Conservation (phyloP, 2,797 vertebrate genomes). For the Vultur gryphus region DNA sequence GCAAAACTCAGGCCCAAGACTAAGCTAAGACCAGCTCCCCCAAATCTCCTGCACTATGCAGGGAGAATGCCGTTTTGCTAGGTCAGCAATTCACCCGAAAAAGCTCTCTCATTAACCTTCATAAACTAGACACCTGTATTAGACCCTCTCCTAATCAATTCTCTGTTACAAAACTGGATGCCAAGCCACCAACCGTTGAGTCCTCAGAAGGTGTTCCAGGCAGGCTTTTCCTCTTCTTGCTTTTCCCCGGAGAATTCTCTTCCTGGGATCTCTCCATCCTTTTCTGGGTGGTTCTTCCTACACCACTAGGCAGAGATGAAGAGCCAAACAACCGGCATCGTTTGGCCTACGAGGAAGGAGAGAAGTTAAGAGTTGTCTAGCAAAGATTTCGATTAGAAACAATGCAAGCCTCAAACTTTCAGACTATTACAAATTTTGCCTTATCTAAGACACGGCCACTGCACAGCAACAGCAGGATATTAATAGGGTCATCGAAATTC, state of each 20-base stretch:
- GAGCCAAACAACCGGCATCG: slow-evolving; percentile 77
- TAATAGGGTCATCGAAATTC: neutral
- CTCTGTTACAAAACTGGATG: rapidly evolving
- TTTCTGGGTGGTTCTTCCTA: slow-evolving; percentile 73
- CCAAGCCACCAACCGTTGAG: slow-evolving; percentile 1
- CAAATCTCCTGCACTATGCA: rapidly evolving
- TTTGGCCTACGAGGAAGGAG: slow-evolving; percentile 39
- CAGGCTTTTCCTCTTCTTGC: slow-evolving; percentile 86
- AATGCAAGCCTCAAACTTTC: neutral
- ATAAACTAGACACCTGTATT: rapidly evolving
- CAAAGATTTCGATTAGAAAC: neutral
- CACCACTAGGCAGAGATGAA: slow-evolving; percentile 65
- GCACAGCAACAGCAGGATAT: neutral
- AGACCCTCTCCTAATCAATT: neutral
- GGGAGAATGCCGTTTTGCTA: neutral
- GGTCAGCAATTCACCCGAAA: neutral
- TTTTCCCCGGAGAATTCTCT: slow-evolving; percentile 78
- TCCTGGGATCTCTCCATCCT: slow-evolving; percentile 81
- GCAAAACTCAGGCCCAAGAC: neutral
- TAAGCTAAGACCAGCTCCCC: neutral
- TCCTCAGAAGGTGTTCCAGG: slow-evolving; percentile 53
- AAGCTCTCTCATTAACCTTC: neutral
- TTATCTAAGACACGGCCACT: no score
- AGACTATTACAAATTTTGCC: no score
- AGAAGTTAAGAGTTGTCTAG: neutral